Percentiles rank a stretch among this genome's conserved stretches.
These are phyloP conservation scores for Portevinia maculata DNA, from an alignment of 2,888 invertebrate species.

Conservation along the genomic window DNA sequence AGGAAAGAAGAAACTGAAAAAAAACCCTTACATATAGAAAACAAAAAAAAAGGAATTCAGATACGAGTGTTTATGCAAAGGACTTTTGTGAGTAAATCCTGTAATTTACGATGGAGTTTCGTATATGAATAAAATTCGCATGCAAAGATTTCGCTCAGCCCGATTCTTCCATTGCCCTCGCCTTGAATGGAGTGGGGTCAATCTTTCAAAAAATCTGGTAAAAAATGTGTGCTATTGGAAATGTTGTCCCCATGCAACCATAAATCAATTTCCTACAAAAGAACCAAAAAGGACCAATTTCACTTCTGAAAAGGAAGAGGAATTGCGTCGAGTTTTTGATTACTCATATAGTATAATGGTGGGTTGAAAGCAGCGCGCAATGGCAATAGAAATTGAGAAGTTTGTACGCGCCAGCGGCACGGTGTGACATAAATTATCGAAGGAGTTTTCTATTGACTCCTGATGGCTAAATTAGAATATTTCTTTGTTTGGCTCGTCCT, in stretches of 20 bases:
- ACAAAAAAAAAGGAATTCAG: conserved; percentile 6
- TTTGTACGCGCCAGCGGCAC: background rate
- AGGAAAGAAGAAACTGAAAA: conserved; percentile 9
- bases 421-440: conserved; percentile 64
- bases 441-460: conserved; percentile 61
- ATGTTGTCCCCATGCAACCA: conserved; percentile 70
- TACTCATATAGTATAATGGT: conserved; percentile 38
- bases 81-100: conserved; percentile 43
- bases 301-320: conserved; percentile 42
- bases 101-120: conserved; percentile 59
- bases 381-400: conserved; percentile 6
- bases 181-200: conserved; percentile 44
- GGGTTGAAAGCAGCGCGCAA: conserved; percentile 3
- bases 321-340: conserved; percentile 70
- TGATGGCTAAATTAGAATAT: conserved; percentile 71
- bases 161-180: background rate
- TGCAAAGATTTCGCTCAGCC: conserved; percentile 27
- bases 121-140: conserved; percentile 55
- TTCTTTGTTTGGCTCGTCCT: conserved; percentile 56
- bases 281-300: conserved; percentile 53
- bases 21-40: background rate
- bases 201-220: conserved; percentile 72
- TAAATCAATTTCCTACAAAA: conserved; percentile 71
- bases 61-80: conserved; percentile 18
- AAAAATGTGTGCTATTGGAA: conserved; percentile 70